Base-by-base conservation (phyloP, 92 coral and sea anemone species). In the Nematostella vectensis region DNA sequence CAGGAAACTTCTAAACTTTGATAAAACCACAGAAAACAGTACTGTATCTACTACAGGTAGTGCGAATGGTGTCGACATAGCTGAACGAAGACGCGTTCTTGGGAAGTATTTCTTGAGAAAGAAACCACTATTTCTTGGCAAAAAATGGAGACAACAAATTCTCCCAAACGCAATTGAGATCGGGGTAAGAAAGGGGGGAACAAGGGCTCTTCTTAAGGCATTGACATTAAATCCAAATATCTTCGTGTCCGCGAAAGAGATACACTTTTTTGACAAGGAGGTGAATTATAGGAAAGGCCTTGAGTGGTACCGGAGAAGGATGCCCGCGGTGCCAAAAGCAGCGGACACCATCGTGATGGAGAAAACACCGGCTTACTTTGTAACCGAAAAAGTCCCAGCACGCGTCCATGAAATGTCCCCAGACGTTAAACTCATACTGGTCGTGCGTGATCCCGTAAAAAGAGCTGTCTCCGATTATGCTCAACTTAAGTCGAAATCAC, bases 291-390 rank as follows among this genome's bases (percentile, higher is more conserved):
- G 11, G 40, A 67, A 71, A 15, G 85, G 82, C 9, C 28, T 72
- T 0, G 75, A 76, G 42, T 85, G 95, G 95, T 85, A 85, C 54
- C 59, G 88, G 33, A 43, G 54, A 2, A 56, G 50, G 63, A 80
- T 85, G 88, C 88, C 95, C 9, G 62, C 59, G 9, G 54, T 67
- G 15, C 55, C 74, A 18, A 61, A 18, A 17, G 31, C 31, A 20
- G 20, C 72, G 0, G 63, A 61, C 8, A 74, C 80, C 29, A 58
- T 81, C 11, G 65, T 65, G 24, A 63, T 85, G 28, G 95, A 85
- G 54, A 85, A 85, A 68, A 76, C 95, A 4, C 95, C 95, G 25
- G 74, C 88, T 29, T 85, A 85, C 59, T 85, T 85, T 64, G 93
- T 82, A 44, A 85, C 88, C 18, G 67, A 66, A 44, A 54, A 60